Percentiles rank a stretch among this genome's conserved stretches.
Evolutionary conservation across 2,797 vertebrate genomes (phyloP).

Genomic region (Pipistrellus pygmaeus): DNA sequence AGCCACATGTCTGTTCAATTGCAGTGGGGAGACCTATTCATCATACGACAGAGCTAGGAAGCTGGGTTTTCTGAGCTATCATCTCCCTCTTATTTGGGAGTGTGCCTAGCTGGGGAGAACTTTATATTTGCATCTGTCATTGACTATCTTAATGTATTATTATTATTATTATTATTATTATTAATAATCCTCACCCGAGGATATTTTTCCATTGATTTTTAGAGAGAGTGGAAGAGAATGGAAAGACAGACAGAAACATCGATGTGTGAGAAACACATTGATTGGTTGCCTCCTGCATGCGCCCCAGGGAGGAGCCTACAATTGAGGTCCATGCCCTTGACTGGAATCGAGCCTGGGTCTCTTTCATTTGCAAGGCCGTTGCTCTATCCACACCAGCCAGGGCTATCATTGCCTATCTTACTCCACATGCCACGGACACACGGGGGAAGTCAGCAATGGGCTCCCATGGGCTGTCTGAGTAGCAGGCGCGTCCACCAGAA

Average conservation of each 20-base stretch:
- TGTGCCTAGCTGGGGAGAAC: constrained; percentile 41
- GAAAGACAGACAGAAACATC: too few relatives aligned
- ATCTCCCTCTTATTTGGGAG: constrained; percentile 2
- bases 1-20: background rate
- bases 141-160: background rate
- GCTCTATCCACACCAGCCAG: too few relatives aligned
- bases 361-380: too few relatives aligned
- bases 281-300: too few relatives aligned
- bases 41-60: background rate
- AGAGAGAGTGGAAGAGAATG: too few relatives aligned
- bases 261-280: too few relatives aligned
- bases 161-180: too few relatives aligned
- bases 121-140: constrained; percentile 28
- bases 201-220: too few relatives aligned
- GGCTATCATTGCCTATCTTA: constrained; percentile 23
- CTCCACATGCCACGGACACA: constrained; percentile 25
- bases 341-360: too few relatives aligned
- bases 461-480: background rate
- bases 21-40: background rate
- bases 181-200: too few relatives aligned
- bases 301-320: too few relatives aligned
- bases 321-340: too few relatives aligned
- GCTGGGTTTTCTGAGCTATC: background rate
- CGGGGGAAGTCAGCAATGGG: constrained; percentile 10
- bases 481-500: background rate